Evolutionary conservation across 2,797 vertebrate species (phyloP), one percentile per base, ranked within the genome.

Genomic region (Alosa sapidissima): DNA sequence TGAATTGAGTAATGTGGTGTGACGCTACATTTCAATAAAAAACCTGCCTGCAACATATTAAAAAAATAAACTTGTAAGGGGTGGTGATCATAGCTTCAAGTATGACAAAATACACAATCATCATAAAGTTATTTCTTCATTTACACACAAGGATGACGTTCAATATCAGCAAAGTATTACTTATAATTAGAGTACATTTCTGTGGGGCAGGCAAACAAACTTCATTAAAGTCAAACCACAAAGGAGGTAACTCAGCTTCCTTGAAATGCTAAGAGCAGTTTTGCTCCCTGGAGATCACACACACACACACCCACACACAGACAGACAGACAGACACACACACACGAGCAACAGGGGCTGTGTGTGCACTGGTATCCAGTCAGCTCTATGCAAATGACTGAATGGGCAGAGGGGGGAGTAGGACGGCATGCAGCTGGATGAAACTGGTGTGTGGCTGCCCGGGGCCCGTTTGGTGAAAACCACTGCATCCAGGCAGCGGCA

Each of bases 241-340:
- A 68, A 68, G 24, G 62, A 2, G 11, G 28, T 14, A 62, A 62
- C 58, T 62, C 28, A 21, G 85, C 88, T 28, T 88, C 85, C 10
- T 41, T 88, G 54, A 82, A 84, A 89, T n/a, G 21, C 58, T 88
- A 88, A 86, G 84, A 85, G 87, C 87, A 84, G 81, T 87, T 89
- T 24, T 84, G 86, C 49, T 87, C 0, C 1, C 9, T 55, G 84
- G 81, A 49, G 87, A 19, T 60, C 9, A 24, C 33, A 19, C 51
- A 11, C 8, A 24, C 19, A 47, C 65, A 75, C 60, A 55, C 45
- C 28, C 58, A 62, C 41, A 13, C 82, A 62, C 55, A 10, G 60
- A 47, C 82, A 68, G 41, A 48, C 36, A 84, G 60, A 81, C 75
- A 33, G 49, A 81, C 81, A 86, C 78, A 72, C 21, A 82, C n/a